Evolutionary conservation across 2,797 vertebrate genomes (phyloP).

Genomic region (Phyllotis vaccarum): DNA sequence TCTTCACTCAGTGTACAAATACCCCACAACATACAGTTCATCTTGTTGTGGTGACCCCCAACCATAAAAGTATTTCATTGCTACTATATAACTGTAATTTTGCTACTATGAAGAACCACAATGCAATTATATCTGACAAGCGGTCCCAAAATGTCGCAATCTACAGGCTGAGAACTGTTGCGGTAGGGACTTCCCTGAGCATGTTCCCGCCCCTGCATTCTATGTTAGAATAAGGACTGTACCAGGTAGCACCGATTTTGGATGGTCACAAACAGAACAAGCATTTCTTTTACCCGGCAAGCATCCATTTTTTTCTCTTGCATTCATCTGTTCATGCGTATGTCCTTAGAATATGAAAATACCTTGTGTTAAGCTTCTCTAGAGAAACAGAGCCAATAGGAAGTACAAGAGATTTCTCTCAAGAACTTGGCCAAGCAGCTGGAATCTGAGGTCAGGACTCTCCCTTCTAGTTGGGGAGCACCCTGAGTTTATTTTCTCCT

Average conservation of each 20-base stretch:
- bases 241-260: neutral
- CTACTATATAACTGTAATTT: no score
- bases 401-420: neutral
- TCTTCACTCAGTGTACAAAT: no score
- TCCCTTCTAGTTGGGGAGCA: neutral
- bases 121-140: no score
- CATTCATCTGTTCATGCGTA: neutral
- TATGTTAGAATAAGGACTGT: neutral
- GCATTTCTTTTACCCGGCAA: conserved; percentile 6
- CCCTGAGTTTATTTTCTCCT: neutral
- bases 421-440: neutral
- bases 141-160: neutral
- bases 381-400: neutral
- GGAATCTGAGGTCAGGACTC: neutral
- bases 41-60: no score
- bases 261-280: neutral
- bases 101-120: no score
- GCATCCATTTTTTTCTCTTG: neutral
- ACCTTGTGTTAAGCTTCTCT: neutral
- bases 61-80: no score
- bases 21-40: no score
- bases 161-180: neutral
- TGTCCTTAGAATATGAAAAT: neutral
- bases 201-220: neutral
- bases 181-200: neutral